Conservation (phyloP, 2,113 vertebrate species). For the Onychostoma macrolepis region DNA sequence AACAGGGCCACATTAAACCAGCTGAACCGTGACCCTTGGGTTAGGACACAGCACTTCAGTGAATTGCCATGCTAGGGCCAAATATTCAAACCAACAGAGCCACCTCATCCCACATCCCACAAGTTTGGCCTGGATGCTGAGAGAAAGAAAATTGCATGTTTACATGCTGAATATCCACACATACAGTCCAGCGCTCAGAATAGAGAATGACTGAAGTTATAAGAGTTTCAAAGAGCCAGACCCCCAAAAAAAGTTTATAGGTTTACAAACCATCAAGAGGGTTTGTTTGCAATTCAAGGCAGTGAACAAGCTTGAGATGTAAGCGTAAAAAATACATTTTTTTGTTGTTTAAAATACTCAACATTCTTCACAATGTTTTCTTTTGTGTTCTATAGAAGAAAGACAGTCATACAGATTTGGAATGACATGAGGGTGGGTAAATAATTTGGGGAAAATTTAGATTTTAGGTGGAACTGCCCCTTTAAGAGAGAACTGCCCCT, state of each 20-base stretch:
- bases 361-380: neutral
- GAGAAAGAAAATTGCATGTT: slow-evolving; percentile 7
- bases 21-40: neutral
- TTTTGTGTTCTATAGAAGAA: neutral
- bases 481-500: no score
- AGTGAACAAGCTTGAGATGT: neutral
- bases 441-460: neutral
- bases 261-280: no score
- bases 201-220: neutral
- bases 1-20: neutral
- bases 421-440: neutral
- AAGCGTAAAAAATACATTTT: neutral
- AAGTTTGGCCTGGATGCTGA: neutral
- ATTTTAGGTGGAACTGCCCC: neutral
- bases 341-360: neutral
- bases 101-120: slow-evolving; percentile 15
- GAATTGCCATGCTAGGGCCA: neutral
- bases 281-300: neutral
- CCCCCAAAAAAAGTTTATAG: neutral
- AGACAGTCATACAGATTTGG: neutral
- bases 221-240: neutral
- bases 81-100: neutral
- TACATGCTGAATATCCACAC: neutral
- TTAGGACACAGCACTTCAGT: neutral
- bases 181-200: neutral